Conservation (phyloP, 1,140 invertebrate species). For the Drosophila quadrilineata region DNA sequence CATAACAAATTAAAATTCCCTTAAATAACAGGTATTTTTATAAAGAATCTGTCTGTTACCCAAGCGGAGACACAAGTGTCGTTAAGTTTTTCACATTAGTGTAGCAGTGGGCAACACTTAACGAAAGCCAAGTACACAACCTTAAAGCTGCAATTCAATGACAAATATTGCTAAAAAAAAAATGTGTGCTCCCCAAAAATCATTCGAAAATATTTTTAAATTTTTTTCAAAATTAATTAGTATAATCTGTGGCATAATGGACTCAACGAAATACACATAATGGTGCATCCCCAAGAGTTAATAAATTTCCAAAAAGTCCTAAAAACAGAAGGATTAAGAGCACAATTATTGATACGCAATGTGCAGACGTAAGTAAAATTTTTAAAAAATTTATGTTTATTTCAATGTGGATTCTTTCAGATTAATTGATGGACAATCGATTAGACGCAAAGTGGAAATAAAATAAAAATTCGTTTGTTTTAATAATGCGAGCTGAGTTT, state of each 20-base stretch:
- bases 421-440: neutral
- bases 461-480: neutral
- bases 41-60: no score
- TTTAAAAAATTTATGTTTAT: neutral
- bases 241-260: constrained; percentile 42
- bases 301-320: constrained; percentile 7
- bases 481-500: constrained; percentile 6
- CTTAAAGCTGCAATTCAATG: no score
- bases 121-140: no score
- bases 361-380: constrained; percentile 43
- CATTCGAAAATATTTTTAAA: no score
- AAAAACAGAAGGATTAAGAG: neutral
- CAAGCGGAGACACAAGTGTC: no score
- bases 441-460: neutral
- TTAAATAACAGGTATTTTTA: no score
- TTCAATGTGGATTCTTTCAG: constrained; percentile 2
- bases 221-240: constrained; percentile 12
- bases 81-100: no score
- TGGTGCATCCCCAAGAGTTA: constrained; percentile 29
- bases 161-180: no score
- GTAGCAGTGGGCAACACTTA: no score
- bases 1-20: neutral
- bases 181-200: no score
- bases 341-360: constrained; percentile 39
- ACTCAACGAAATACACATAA: constrained; percentile 18